Percentiles rank a stretch among this genome's conserved stretches.
Evolutionary conservation across 2,797 vertebrate genomes (phyloP).

Genomic region (Melanotaenia maccullochi): DNA sequence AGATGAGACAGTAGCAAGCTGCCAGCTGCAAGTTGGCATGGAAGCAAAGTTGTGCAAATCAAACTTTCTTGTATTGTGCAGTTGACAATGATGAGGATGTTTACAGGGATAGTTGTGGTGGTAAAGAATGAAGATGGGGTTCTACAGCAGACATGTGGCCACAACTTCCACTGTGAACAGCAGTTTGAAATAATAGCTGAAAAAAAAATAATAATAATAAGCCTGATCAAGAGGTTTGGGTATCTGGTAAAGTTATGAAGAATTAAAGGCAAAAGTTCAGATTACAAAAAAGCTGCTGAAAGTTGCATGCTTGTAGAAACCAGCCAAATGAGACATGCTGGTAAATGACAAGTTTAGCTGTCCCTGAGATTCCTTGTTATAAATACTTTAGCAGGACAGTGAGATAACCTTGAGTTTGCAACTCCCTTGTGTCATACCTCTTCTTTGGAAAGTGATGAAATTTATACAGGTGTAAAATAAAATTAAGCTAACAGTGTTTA

Average conservation of each 20-base stretch:
- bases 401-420: neutral
- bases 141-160: neutral
- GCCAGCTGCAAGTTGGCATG: neutral
- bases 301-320: neutral
- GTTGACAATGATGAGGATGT: neutral
- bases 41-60: neutral
- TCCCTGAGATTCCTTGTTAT: neutral
- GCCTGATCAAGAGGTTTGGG: neutral
- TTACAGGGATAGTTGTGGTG: neutral
- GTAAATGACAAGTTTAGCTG: neutral
- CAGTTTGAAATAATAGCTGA: neutral
- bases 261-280: neutral
- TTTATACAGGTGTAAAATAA: neutral
- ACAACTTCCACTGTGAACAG: neutral
- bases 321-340: neutral
- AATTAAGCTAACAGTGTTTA: neutral
- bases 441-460: no score
- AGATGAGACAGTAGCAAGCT: neutral
- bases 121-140: neutral
- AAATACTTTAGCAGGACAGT: neutral
- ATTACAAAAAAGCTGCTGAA: neutral
- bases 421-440: neutral
- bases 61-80: neutral
- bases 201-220: neutral
- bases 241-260: neutral